Evolutionary conservation across 2,888 invertebrate genomes (phyloP).

Genomic region (Diaprepes abbreviatus): DNA sequence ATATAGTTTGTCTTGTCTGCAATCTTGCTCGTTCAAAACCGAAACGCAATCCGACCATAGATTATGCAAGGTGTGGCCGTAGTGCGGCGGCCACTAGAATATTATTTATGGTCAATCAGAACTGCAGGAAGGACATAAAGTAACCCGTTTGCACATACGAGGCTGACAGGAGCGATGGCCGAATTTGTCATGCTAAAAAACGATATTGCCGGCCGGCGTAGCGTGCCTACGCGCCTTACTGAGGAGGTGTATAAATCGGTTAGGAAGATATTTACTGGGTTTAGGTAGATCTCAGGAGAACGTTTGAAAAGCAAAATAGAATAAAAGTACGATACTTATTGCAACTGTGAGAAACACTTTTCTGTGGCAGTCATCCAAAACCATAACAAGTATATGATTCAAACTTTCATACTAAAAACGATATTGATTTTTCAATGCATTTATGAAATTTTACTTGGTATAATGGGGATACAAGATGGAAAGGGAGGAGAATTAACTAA

Average conservation of each 20-base stretch:
- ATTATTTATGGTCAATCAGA: conserved; percentile 50
- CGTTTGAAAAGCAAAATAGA: too few relatives aligned
- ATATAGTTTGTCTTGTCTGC: conserved; percentile 8
- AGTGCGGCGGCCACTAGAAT: conserved; percentile 27
- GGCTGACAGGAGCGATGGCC: conserved; percentile 50
- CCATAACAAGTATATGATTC: too few relatives aligned
- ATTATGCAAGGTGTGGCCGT: conserved; percentile 36
- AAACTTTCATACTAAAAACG: too few relatives aligned
- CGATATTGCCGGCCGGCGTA: conserved; percentile 43
- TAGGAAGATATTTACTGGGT: conserved; percentile 41
- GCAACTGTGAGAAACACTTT: too few relatives aligned
- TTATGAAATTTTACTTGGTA: too few relatives aligned
- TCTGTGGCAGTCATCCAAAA: too few relatives aligned
- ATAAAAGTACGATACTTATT: too few relatives aligned
- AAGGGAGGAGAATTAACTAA: too few relatives aligned
- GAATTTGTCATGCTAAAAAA: conserved; percentile 51
- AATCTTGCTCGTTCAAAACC: conserved; percentile 9
- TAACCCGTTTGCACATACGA: conserved; percentile 44
- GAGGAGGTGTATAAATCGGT: conserved; percentile 42
- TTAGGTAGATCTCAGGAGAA: neutral
- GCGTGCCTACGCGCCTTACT: conserved; percentile 40
- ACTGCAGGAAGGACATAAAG: conserved; percentile 47
- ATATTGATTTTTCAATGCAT: too few relatives aligned
- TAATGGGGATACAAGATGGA: too few relatives aligned
- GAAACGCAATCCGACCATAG: conserved; percentile 34